Percentiles rank a stretch among this genome's conserved stretches.
These are phyloP conservation scores for Octopus bimaculoides DNA, from an alignment of 1,140 invertebrate genomes.

Conservation along the genomic window DNA sequence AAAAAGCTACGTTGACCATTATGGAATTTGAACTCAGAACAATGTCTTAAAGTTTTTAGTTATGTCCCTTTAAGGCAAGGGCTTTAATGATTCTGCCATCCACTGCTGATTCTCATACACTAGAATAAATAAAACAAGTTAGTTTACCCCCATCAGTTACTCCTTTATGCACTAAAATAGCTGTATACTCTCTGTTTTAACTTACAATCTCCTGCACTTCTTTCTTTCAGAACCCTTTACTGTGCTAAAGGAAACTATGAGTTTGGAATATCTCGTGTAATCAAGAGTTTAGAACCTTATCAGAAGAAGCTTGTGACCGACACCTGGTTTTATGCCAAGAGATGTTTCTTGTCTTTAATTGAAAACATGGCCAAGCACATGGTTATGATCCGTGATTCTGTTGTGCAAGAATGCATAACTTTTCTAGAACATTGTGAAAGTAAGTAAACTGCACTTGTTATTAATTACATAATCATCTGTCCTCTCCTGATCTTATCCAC, in stretches of 20 bases:
- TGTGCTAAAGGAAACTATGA: constrained; percentile 99
- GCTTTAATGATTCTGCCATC: no score
- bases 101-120: no score
- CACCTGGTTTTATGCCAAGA: constrained; percentile 96
- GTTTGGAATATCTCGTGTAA: constrained; percentile 96
- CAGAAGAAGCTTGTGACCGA: constrained; percentile 93
- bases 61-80: no score
- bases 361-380: constrained; percentile 91
- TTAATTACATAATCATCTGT: no score
- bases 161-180: no score
- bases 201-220: background rate
- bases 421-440: constrained; percentile 89
- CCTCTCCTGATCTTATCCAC: no score
- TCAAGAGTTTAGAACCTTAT: constrained; percentile 93
- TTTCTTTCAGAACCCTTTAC: constrained; percentile 75
- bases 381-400: constrained; percentile 82
- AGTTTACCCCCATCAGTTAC: no score
- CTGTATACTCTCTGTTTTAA: no score
- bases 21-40: no score
- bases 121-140: no score
- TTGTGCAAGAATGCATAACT: constrained; percentile 84
- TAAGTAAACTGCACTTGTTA: constrained; percentile 40
- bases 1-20: no score
- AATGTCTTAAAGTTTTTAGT: no score
- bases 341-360: constrained; percentile 89